These are phyloP conservation scores for Ammodramus savannarum DNA, from an alignment of 2,113 vertebrate genomes.

Conservation along the genomic window DNA sequence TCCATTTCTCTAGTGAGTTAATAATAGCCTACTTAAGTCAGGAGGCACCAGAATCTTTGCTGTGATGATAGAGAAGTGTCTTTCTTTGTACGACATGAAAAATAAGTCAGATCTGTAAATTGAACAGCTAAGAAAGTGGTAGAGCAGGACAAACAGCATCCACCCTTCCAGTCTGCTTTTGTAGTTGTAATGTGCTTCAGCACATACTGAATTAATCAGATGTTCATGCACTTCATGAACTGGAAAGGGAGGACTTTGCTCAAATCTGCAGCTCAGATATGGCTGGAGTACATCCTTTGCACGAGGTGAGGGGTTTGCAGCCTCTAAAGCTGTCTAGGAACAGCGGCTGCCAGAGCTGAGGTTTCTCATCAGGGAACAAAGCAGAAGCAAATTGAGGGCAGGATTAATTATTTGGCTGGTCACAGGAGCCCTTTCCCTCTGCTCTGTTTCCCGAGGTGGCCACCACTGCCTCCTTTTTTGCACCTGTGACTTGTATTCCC, in stretches of 20 bases:
- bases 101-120: constrained; percentile 10
- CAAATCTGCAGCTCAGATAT: background rate
- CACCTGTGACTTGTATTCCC: background rate
- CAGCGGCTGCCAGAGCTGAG: background rate
- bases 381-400: background rate
- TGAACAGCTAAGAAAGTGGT: background rate
- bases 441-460: background rate
- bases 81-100: background rate
- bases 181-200: background rate
- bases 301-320: background rate
- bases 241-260: background rate
- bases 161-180: background rate
- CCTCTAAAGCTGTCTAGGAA: background rate
- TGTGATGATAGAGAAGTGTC: background rate
- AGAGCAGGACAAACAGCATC: constrained; percentile 34
- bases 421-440: background rate
- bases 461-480: background rate
- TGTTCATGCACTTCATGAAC: background rate
- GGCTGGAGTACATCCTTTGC: background rate
- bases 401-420: background rate
- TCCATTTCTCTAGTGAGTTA: constrained; percentile 28
- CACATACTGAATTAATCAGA: background rate
- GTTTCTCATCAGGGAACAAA: background rate
- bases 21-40: constrained; percentile 39
- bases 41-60: background rate